Evolutionary conservation across 2,797 vertebrate species (phyloP).

Genomic region (Enteromius trimaculatus): DNA sequence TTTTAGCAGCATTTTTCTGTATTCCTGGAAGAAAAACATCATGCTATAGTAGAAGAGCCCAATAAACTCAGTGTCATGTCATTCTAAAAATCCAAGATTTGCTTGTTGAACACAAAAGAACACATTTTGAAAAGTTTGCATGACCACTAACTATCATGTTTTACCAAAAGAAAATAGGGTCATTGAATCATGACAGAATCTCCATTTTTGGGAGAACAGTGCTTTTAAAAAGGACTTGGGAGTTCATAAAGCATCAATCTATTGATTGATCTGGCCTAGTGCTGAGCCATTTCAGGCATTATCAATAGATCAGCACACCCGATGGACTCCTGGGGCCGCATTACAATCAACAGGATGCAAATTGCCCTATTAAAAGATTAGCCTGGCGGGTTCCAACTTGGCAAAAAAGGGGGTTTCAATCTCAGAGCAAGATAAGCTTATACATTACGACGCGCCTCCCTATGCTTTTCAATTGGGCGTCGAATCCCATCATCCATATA

Average conservation of each 20-base stretch:
- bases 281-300: slow-evolving; percentile 33
- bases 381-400: slow-evolving; percentile 26
- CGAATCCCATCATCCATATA: slow-evolving; percentile 38
- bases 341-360: slow-evolving; percentile 34
- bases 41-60: not conserved
- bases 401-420: slow-evolving; percentile 34
- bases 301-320: slow-evolving; percentile 38
- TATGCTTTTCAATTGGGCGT: slow-evolving; percentile 26
- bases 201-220: not conserved
- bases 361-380: slow-evolving; percentile 41
- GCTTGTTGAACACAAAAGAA: slow-evolving; percentile 1
- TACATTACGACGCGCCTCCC: not conserved
- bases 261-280: slow-evolving; percentile 11
- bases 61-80: not conserved
- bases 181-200: not conserved
- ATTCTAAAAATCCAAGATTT: not conserved
- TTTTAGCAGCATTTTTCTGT: not conserved
- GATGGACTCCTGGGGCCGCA: slow-evolving; percentile 6
- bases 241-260: slow-evolving; percentile 9
- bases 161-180: not conserved
- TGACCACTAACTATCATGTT: not conserved
- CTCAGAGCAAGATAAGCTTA: slow-evolving; percentile 4
- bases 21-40: slow-evolving; percentile 1
- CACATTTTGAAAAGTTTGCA: not conserved
- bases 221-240: not conserved